Evolutionary conservation across 2,888 invertebrate genomes (phyloP).

Genomic region (Sinopyrophorus schimmeli): DNA sequence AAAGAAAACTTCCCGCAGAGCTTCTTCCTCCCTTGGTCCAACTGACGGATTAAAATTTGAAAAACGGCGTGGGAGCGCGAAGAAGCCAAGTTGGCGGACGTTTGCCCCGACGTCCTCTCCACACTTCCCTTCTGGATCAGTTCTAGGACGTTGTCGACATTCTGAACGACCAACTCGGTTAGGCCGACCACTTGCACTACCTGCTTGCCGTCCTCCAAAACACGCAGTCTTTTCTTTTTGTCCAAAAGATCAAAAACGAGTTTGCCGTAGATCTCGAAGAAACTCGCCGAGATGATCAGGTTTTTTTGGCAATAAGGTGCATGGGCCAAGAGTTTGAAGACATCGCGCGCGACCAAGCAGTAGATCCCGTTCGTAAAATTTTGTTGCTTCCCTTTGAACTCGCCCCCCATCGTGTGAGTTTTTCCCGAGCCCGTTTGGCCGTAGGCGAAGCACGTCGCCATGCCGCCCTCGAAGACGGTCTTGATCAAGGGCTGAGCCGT

Average conservation of each 20-base stretch:
- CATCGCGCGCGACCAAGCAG: constrained; percentile 94
- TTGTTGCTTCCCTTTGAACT: constrained; percentile 85
- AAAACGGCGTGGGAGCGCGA: constrained; percentile 99
- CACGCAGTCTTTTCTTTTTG: constrained; percentile 90
- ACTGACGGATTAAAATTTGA: constrained; percentile 86
- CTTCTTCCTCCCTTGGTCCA: constrained; percentile 54
- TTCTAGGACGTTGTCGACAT: constrained; percentile 90
- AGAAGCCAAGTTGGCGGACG: constrained; percentile 97
- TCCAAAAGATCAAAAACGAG: constrained; percentile 88
- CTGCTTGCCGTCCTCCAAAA: constrained; percentile 96
- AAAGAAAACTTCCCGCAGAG: constrained; percentile 97
- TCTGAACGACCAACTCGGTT: constrained; percentile 87
- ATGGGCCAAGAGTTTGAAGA: constrained; percentile 66
- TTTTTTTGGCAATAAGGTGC: constrained; percentile 82
- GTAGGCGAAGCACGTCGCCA: constrained; percentile 99
- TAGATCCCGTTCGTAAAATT: constrained; percentile 98
- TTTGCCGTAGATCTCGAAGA: constrained; percentile 99
- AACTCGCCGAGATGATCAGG: constrained; percentile 89
- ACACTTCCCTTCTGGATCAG: constrained; percentile 89
- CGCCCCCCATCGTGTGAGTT: constrained; percentile 99
- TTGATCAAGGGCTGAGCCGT: constrained; percentile 98
- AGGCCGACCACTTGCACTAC: constrained; percentile 97
- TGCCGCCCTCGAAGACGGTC: constrained; percentile 97
- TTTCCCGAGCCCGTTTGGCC: constrained; percentile 98
- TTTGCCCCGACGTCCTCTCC: constrained; percentile 92